Conservation (phyloP, 2,888 invertebrate genomes). For the Acleris laterana region DNA sequence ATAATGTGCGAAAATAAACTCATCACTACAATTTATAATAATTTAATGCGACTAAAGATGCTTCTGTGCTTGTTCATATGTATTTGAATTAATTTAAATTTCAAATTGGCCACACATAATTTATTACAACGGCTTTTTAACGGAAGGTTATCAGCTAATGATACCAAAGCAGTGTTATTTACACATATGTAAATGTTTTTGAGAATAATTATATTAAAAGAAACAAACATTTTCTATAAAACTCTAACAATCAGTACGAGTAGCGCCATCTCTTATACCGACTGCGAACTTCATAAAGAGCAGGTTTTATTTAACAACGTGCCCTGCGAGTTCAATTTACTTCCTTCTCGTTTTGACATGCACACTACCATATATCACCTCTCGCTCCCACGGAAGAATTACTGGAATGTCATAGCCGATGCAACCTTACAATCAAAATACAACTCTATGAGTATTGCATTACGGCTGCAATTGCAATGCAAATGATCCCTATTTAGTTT, state of each 20-base stretch:
- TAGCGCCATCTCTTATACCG: constrained; percentile 74
- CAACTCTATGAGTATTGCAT: constrained; percentile 58
- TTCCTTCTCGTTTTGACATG: constrained; percentile 60
- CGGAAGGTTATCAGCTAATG: neutral
- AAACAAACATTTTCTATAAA: neutral
- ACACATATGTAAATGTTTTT: neutral
- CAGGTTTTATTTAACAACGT: constrained; percentile 64
- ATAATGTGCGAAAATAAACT: constrained; percentile 1
- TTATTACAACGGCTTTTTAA: neutral
- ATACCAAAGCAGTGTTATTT: neutral
- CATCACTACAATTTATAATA: constrained; percentile 8
- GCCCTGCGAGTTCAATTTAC: constrained; percentile 60
- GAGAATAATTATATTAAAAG: neutral
- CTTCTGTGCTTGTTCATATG: constrained; percentile 5
- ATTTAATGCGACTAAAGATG: constrained; percentile 8
- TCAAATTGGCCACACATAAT: neutral
- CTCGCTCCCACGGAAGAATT: constrained; percentile 57
- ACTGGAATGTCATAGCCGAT: constrained; percentile 55
- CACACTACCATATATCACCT: constrained; percentile 49
- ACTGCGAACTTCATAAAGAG: constrained; percentile 59
- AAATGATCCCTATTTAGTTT: constrained; percentile 56
- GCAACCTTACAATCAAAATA: constrained; percentile 61
- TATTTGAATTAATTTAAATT: constrained; percentile 2
- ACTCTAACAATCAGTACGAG: constrained; percentile 41
- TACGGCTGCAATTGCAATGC: constrained; percentile 81